Conservation (phyloP, 2,888 invertebrate genomes). For the Epinotia nisella region DNA sequence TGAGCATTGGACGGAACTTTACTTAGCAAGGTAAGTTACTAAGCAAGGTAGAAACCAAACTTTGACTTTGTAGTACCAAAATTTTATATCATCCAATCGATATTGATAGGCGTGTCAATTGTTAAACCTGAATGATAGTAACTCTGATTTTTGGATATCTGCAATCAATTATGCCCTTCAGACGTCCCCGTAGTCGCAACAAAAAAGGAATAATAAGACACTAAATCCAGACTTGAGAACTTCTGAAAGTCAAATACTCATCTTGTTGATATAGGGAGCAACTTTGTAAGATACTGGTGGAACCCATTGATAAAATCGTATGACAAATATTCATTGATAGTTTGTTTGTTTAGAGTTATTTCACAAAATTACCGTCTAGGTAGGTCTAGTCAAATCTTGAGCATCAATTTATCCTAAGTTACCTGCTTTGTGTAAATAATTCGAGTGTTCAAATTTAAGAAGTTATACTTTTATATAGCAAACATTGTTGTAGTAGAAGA, state of each 20-base stretch:
- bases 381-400: too few species aligned
- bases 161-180: slow-evolving; percentile 29
- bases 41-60: background rate
- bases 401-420: too few species aligned
- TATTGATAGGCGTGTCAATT: background rate
- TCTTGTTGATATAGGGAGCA: slow-evolving; percentile 21
- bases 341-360: background rate
- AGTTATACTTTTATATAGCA: too few species aligned
- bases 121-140: slow-evolving; percentile 4
- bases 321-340: background rate
- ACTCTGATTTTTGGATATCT: slow-evolving; percentile 9
- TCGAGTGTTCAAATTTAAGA: too few species aligned
- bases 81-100: background rate
- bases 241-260: slow-evolving; percentile 39
- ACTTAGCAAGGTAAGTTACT: too few species aligned
- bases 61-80: background rate
- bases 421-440: too few species aligned
- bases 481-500: too few species aligned
- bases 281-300: slow-evolving; percentile 19
- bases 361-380: background rate
- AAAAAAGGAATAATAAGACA: slow-evolving; percentile 35
- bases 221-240: slow-evolving; percentile 30
- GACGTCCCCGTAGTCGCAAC: slow-evolving; percentile 15
- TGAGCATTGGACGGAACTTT: slow-evolving; percentile 9
- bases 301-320: slow-evolving; percentile 8